Conservation (phyloP, 2,888 invertebrate species). For the Plagodis pulveraria region DNA sequence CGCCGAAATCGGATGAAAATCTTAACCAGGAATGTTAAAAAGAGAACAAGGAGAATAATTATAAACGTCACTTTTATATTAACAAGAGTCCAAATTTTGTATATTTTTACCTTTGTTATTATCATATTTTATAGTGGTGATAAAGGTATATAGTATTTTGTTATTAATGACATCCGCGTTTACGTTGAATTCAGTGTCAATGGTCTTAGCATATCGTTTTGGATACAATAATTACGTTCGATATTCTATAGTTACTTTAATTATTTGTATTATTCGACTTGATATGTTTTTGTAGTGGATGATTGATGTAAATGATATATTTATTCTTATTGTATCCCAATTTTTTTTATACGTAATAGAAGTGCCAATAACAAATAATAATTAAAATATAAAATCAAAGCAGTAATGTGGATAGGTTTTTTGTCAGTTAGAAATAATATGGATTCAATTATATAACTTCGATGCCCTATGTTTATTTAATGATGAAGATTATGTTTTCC, state of each 20-base stretch:
- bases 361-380: conserved; percentile 60
- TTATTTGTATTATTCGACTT: no score
- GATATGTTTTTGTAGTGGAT: no score
- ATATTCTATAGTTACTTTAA: no score
- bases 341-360: conserved; percentile 41
- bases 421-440: neutral
- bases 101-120: conserved; percentile 63
- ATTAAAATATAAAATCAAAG: conserved; percentile 26
- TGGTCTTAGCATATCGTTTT: conserved; percentile 62
- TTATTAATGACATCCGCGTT: conserved; percentile 3
- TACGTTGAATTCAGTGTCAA: conserved; percentile 50
- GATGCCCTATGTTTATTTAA: no score
- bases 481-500: neutral
- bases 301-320: no score
- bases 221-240: conserved; percentile 30
- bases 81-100: conserved; percentile 68
- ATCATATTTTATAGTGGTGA: conserved; percentile 54
- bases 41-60: conserved; percentile 38
- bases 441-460: neutral
- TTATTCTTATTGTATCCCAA: neutral
- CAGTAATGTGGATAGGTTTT: conserved; percentile 15
- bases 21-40: conserved; percentile 87
- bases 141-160: conserved; percentile 19
- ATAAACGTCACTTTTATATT: conserved; percentile 51
- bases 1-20: conserved; percentile 89